phyloP scores from a whole-genome alignment of 2,888 invertebrate genomes.

The Globia sparganii region DNA sequence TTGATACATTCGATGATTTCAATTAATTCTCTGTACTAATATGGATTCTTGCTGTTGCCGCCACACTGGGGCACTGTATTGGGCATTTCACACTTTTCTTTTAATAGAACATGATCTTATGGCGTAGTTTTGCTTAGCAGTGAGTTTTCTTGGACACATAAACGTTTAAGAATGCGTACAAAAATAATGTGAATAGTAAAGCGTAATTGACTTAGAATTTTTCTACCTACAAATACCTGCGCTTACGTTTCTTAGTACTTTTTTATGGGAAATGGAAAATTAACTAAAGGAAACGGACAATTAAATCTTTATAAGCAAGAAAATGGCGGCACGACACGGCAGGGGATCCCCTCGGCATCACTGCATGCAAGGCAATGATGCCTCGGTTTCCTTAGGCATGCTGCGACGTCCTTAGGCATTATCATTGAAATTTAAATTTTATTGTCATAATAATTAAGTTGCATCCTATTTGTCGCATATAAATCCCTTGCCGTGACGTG shows the following conservation, averaged over 20 bases:
- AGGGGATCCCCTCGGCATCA: not conserved
- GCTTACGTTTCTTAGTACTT: too few species aligned
- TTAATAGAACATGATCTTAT: constrained; percentile 38
- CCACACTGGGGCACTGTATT: constrained; percentile 42
- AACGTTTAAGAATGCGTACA: not conserved
- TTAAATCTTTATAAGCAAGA: not conserved
- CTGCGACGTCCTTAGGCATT: too few species aligned
- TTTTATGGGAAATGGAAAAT: not conserved
- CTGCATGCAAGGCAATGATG: not conserved
- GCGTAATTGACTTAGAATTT: not conserved
- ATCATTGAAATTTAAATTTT: not conserved
- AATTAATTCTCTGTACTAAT: constrained; percentile 52
- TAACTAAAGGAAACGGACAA: not conserved
- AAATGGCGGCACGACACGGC: not conserved
- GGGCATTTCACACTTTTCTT: constrained; percentile 34
- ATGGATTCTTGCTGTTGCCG: constrained; percentile 47
- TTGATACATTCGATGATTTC: constrained; percentile 38
- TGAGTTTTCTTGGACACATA: not conserved
- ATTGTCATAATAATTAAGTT: not conserved
- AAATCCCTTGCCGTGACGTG: not conserved
- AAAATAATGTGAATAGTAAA: not conserved
- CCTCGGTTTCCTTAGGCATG: too few species aligned
- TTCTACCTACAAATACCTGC: not conserved
- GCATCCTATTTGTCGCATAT: too few species aligned
- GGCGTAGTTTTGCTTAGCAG: not conserved